Percentiles rank a stretch among this genome's conserved stretches.
phyloP scores from a whole-genome alignment of 2,113 vertebrate genomes.

The Poeciliopsis retropinna region DNA sequence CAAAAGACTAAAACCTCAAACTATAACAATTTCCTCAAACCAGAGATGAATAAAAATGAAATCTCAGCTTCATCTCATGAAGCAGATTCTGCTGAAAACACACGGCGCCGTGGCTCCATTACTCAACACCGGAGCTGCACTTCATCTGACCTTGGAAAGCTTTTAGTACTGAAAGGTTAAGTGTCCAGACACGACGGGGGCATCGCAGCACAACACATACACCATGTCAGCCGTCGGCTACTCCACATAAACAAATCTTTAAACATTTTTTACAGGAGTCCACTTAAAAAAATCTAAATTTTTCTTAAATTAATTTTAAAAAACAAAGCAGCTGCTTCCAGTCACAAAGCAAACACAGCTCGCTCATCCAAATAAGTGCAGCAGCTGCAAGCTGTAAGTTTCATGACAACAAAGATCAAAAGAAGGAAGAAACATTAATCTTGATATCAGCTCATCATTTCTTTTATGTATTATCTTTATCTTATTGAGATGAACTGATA shows the following conservation, averaged over 20 bases:
- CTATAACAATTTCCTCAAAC: background rate
- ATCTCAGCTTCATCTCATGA: background rate
- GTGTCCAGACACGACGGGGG: conserved; percentile 70
- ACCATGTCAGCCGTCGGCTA: conserved; percentile 30
- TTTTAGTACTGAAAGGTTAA: conserved; percentile 77
- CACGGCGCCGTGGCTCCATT: conserved; percentile 63
- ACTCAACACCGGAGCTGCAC: conserved; percentile 68
- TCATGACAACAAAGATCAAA: conserved; percentile 25
- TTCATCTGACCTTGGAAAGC: conserved; percentile 73
- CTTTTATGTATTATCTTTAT: conserved; percentile 47
- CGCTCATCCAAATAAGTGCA: conserved; percentile 39
- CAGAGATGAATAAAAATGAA: background rate
- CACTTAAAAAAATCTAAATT: conserved; percentile 23
- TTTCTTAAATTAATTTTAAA: background rate
- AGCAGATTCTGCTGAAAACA: conserved; percentile 37
- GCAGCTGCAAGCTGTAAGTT: conserved; percentile 69
- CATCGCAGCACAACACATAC: conserved; percentile 43
- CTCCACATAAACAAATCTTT: conserved; percentile 7
- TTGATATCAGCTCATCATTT: conserved; percentile 56
- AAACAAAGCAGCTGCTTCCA: conserved; percentile 13
- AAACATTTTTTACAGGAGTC: conserved; percentile 19
- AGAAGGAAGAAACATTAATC: conserved; percentile 51
- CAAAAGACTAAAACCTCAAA: background rate
- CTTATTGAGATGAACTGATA: conserved; percentile 55
- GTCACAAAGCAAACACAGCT: conserved; percentile 39